Conservation (phyloP, 2,113 vertebrate genomes). For the Colistium nudipinnis region DNA sequence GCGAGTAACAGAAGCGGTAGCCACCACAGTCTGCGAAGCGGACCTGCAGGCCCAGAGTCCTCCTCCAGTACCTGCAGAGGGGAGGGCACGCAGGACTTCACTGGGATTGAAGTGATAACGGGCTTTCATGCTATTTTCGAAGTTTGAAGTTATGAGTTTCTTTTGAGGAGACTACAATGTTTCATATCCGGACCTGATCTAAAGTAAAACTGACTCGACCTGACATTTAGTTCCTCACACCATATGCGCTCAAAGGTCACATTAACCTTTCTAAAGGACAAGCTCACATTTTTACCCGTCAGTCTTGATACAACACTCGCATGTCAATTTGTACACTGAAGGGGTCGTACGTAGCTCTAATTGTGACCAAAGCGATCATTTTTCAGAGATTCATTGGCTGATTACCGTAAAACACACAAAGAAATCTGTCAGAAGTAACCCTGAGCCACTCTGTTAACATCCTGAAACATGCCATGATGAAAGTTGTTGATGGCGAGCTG, state of each 20-base stretch:
- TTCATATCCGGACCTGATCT: neutral
- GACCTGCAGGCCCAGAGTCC: constrained; percentile 92
- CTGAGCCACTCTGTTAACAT: too few species aligned
- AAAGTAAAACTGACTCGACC: neutral
- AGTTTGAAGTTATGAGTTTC: neutral
- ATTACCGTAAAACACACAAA: too few species aligned
- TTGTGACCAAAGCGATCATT: too few species aligned
- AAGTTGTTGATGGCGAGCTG: too few species aligned
- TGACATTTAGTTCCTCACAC: neutral
- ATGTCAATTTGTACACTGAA: neutral
- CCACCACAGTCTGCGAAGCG: constrained; percentile 84
- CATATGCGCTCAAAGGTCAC: neutral
- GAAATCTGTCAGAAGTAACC: too few species aligned
- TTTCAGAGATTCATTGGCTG: too few species aligned
- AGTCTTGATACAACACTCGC: neutral
- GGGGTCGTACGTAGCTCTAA: too few species aligned
- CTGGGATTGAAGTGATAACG: neutral
- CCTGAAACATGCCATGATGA: too few species aligned
- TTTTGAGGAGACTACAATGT: constrained; percentile 6
- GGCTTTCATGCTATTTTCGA: neutral
- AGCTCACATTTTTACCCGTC: neutral
- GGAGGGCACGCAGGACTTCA: neutral
- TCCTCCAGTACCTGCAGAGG: constrained; percentile 92
- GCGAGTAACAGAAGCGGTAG: constrained; percentile 94
- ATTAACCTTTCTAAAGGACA: neutral